Conservation (phyloP, 2,888 invertebrate genomes). For the Meandrusa payeni region DNA sequence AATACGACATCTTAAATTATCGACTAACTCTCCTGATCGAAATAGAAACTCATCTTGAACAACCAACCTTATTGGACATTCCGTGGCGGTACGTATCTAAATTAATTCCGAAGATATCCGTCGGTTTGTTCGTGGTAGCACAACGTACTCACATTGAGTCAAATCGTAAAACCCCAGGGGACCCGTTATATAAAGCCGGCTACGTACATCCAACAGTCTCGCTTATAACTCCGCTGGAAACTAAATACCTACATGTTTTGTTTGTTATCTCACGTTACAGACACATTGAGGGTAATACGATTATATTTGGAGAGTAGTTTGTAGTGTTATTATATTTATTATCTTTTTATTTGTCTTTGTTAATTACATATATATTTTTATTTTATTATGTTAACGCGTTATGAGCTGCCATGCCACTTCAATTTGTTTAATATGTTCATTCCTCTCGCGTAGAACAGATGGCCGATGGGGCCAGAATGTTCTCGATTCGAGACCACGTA, state of each 20-base stretch:
- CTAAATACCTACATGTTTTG: slow-evolving; percentile 11
- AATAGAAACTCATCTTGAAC: too few species aligned
- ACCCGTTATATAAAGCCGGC: slow-evolving; percentile 5
- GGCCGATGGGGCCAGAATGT: too few species aligned
- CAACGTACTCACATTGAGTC: slow-evolving; percentile 12
- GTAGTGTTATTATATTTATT: too few species aligned
- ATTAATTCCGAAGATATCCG: slow-evolving; percentile 14
- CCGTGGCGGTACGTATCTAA: not conserved
- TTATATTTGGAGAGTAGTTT: too few species aligned
- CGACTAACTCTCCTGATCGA: too few species aligned
- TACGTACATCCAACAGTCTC: slow-evolving; percentile 14
- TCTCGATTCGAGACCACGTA: too few species aligned
- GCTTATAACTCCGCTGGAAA: slow-evolving; percentile 8
- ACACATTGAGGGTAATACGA: not conserved
- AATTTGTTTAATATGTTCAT: too few species aligned
- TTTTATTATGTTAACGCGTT: not conserved
- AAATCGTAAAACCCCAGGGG: slow-evolving; percentile 15
- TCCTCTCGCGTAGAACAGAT: too few species aligned
- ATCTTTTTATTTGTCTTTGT: too few species aligned
- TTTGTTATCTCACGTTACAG: slow-evolving; percentile 4
- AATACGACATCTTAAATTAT: too few species aligned
- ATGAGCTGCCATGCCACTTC: too few species aligned
- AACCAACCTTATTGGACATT: not conserved
- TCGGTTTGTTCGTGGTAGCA: slow-evolving; percentile 5
- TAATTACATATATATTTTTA: not conserved